phyloP scores from a whole-genome alignment of 2,113 vertebrate species.

The Alosa alosa region DNA sequence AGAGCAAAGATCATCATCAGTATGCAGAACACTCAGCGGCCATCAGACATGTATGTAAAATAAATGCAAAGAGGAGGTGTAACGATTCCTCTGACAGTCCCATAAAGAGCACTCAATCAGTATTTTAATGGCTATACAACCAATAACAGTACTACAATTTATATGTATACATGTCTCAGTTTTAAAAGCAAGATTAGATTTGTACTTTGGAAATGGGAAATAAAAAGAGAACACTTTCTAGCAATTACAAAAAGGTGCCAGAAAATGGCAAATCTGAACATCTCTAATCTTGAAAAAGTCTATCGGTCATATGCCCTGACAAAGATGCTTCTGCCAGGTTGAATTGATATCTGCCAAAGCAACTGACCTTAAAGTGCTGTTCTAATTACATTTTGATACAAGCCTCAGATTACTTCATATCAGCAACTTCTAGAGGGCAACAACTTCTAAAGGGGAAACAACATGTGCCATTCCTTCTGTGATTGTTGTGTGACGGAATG shows the following conservation, averaged over 20 bases:
- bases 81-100: neutral
- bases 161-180: too few species aligned
- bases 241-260: too few species aligned
- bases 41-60: neutral
- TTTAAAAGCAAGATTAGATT: neutral
- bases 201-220: too few species aligned
- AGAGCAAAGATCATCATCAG: conserved; percentile 17
- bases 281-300: too few species aligned
- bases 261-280: too few species aligned
- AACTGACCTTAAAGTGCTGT: neutral
- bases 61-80: neutral
- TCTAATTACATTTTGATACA: neutral
- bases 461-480: neutral
- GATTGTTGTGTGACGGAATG: neutral
- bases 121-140: neutral
- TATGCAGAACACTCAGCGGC: neutral
- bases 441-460: too few species aligned
- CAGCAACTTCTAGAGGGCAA: neutral
- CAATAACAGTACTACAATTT: neutral
- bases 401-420: neutral
- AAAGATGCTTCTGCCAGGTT: neutral
- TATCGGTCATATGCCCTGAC: neutral
- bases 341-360: too few species aligned
- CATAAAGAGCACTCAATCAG: neutral
- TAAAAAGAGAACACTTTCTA: too few species aligned